Percentiles rank a stretch among this genome's conserved stretches.
These are phyloP conservation scores for Spilarctia lutea DNA, from an alignment of 2,888 invertebrate genomes.

Conservation along the genomic window DNA sequence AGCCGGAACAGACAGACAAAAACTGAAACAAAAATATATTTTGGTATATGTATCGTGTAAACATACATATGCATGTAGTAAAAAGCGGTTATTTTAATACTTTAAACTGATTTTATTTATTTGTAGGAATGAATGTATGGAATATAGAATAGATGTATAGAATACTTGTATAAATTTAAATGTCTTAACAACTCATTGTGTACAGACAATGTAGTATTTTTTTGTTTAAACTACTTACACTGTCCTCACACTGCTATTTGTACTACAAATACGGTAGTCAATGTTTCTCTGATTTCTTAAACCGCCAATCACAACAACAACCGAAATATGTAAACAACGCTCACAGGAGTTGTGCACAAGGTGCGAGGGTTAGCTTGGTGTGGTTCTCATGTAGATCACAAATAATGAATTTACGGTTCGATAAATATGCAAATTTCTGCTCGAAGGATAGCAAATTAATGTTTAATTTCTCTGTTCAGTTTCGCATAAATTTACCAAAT, in stretches of 20 bases:
- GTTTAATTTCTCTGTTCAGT: conserved; percentile 77
- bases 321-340: conserved; percentile 40
- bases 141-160: too few relatives aligned
- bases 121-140: too few relatives aligned
- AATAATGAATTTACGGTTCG: conserved; percentile 71
- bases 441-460: conserved; percentile 76
- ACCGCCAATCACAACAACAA: conserved; percentile 30
- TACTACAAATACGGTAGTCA: not conserved
- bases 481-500: conserved; percentile 77
- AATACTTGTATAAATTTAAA: too few relatives aligned
- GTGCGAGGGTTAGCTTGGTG: conserved; percentile 28
- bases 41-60: too few relatives aligned
- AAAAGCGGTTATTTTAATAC: too few relatives aligned
- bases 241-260: not conserved
- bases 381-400: conserved; percentile 61
- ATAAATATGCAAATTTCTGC: conserved; percentile 79
- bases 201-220: too few relatives aligned
- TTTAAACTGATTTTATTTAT: too few relatives aligned
- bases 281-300: not conserved
- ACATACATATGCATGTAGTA: too few relatives aligned
- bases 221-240: not conserved
- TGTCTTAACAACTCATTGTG: too few relatives aligned
- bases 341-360: conserved; percentile 20
- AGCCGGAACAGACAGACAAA: too few relatives aligned
- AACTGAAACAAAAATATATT: too few relatives aligned